Conservation (phyloP, 2,113 vertebrate species). For the Onychostruthus taczanowskii region DNA sequence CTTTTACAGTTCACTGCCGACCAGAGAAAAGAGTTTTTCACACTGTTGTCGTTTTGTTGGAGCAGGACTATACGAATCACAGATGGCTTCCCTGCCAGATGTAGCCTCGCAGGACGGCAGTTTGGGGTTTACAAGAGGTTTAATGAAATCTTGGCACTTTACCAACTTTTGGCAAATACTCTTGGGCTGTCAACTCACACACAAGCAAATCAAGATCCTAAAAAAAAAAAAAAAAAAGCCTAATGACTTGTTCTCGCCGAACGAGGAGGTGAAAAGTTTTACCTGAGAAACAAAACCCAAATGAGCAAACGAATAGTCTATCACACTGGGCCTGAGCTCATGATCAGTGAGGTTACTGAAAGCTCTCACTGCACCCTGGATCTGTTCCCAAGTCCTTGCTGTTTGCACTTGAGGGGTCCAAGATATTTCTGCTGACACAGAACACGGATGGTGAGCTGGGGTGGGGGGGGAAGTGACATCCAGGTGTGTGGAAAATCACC, state of each 20-base stretch:
- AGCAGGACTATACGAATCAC: slow-evolving; percentile 70
- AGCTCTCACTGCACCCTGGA: neutral
- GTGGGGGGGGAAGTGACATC: neutral
- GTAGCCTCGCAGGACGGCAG: slow-evolving; percentile 67
- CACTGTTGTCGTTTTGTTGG: slow-evolving; percentile 82
- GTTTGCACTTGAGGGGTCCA: neutral
- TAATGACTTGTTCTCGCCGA: slow-evolving; percentile 39
- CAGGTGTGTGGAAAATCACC: neutral
- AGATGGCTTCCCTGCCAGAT: slow-evolving; percentile 82
- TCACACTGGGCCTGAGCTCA: neutral
- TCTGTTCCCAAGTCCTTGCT: neutral
- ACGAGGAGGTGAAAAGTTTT: slow-evolving; percentile 47
- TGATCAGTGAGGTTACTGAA: slow-evolving; percentile 22
- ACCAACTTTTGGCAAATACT: slow-evolving; percentile 70
- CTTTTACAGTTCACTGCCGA: slow-evolving; percentile 79
- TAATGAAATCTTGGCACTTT: slow-evolving; percentile 78
- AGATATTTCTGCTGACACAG: neutral
- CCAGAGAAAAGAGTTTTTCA: slow-evolving; percentile 78
- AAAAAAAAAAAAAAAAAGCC: neutral
- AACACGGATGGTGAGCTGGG: neutral
- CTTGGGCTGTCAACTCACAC: slow-evolving; percentile 62
- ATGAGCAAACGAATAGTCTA: neutral
- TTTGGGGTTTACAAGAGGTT: slow-evolving; percentile 78
- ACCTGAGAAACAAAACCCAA: slow-evolving; percentile 62
- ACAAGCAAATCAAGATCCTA: slow-evolving; percentile 28